Percentiles rank a stretch among this genome's conserved stretches.
These are phyloP conservation scores for Pseudorhombus dupliciocellatus DNA, from an alignment of 2,113 vertebrate species.

Conservation along the genomic window DNA sequence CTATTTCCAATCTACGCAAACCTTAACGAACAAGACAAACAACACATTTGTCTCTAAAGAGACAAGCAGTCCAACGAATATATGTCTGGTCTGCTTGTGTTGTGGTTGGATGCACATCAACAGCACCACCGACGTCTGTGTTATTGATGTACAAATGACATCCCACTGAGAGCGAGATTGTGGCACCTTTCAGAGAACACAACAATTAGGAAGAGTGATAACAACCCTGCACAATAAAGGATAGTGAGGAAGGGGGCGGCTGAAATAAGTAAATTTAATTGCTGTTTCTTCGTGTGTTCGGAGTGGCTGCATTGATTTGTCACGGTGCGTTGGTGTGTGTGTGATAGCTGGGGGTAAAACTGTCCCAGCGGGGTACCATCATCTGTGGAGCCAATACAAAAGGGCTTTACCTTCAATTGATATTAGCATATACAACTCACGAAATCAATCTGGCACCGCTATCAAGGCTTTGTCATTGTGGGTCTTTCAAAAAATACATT, in stretches of 20 bases:
- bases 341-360: slow-evolving; percentile 9
- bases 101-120: slow-evolving; percentile 38
- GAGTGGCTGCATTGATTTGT: slow-evolving; percentile 15
- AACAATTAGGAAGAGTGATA: slow-evolving; percentile 51
- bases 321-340: slow-evolving; percentile 1
- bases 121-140: slow-evolving; percentile 25
- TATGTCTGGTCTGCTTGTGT: slow-evolving; percentile 30
- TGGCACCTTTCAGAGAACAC: slow-evolving; percentile 55
- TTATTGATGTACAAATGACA: slow-evolving; percentile 57
- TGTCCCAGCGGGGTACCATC: slow-evolving; percentile 23
- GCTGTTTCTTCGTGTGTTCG: slow-evolving; percentile 26
- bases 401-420: not conserved
- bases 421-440: slow-evolving; percentile 7
- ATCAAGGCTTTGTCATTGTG: not conserved
- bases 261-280: slow-evolving; percentile 42
- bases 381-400: slow-evolving; percentile 20
- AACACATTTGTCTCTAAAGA: slow-evolving; percentile 11
- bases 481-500: not conserved
- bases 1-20: not conserved
- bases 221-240: slow-evolving; percentile 17
- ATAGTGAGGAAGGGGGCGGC: not conserved
- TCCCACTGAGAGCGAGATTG: slow-evolving; percentile 50
- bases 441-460: not conserved
- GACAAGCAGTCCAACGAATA: not conserved
- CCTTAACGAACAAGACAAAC: not conserved